Base-by-base conservation (phyloP, 2,113 vertebrate species). In the Psephotus haematonotus region DNA sequence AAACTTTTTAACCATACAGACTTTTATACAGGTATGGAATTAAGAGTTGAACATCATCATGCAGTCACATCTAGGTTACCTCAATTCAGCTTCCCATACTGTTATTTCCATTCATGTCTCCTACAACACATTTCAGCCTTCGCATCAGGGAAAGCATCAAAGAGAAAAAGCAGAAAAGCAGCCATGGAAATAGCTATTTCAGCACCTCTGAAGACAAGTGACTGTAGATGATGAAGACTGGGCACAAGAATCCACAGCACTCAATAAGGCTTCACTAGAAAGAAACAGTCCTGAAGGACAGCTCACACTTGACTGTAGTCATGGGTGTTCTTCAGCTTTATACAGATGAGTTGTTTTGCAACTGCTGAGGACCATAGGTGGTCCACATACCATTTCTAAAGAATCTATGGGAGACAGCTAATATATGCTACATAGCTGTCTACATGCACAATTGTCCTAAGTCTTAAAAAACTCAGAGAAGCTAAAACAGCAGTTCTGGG, bases 181-280 rank as follows among this genome's bases (percentile, higher is more conserved):
- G 53, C 7, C 33, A 17, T 5, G n/a, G 20, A 39, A 90, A 44
- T 0, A 15, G 33, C 39, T 15, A 8, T 5, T 60, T 17, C 72
- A 49, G 25, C 60, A 23, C 4, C 46, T 60, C 60, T 35, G 57
- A 49, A 43, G 20, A 35, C 14, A 60, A 18, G 50, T 0, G 0
- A 53, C 13, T 0, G 3, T 4, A 49, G 37, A n/a, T 0, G 1
- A 68, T 11, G 25, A 79, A 63, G 31, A 46, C 17, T 9, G 33
- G 68, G n/a, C 35, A 37, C 5, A 11, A 55, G 59, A 70, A 62
- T 24, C 20, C 29, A 29, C 22, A 75, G 65, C 47, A 53, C 13
- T 13, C 68, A 57, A 24, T 0, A 2, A 0, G 5, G 47, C 39
- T 69, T 50, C 53, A 69, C 5, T 59, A 75, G 39, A 43, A 77